Evolutionary conservation across 2,888 invertebrate genomes (phyloP).

Genomic region (Thera obeliscata): DNA sequence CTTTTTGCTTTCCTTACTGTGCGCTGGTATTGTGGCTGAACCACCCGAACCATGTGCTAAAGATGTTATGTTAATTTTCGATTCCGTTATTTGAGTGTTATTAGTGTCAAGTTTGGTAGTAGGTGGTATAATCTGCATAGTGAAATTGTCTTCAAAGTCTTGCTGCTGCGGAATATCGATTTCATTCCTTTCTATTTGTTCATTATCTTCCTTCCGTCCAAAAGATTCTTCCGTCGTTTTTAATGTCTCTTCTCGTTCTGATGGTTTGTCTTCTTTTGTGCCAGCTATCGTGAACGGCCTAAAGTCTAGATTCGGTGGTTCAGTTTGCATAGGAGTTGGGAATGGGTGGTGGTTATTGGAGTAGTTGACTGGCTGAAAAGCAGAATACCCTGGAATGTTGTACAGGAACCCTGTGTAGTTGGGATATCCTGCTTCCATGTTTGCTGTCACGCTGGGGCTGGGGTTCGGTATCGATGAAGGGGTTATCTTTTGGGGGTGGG

Average conservation of each 20-base stretch:
- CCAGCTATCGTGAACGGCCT: slow-evolving; percentile 42
- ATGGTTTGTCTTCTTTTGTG: slow-evolving; percentile 13
- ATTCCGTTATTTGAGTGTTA: slow-evolving; percentile 45
- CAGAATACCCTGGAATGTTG: slow-evolving; percentile 77
- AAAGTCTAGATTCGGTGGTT: slow-evolving; percentile 53
- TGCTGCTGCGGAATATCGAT: slow-evolving; percentile 53
- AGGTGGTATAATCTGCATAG: slow-evolving; percentile 65
- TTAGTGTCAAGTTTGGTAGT: slow-evolving; percentile 49
- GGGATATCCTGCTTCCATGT: slow-evolving; percentile 67
- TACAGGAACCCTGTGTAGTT: slow-evolving; percentile 72
- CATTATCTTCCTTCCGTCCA: slow-evolving; percentile 36
- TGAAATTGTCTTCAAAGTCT: slow-evolving; percentile 75
- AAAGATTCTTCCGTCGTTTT: slow-evolving; percentile 17
- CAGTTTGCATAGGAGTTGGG: slow-evolving; percentile 49
- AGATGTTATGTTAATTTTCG: slow-evolving; percentile 68
- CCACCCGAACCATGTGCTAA: slow-evolving; percentile 67
- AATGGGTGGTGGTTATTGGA: slow-evolving; percentile 55
- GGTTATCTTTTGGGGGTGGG: slow-evolving; percentile 75
- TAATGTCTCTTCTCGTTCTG: slow-evolving; percentile 10
- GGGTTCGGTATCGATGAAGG: slow-evolving; percentile 81
- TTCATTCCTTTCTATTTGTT: slow-evolving; percentile 40
- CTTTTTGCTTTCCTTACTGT: slow-evolving; percentile 61
- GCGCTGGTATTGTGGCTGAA: slow-evolving; percentile 54
- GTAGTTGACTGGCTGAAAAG: slow-evolving; percentile 74
- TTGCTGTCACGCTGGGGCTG: slow-evolving; percentile 71